Evolutionary conservation across 2,888 invertebrate species (phyloP).

Genomic region (Drosophila multiciliata): DNA sequence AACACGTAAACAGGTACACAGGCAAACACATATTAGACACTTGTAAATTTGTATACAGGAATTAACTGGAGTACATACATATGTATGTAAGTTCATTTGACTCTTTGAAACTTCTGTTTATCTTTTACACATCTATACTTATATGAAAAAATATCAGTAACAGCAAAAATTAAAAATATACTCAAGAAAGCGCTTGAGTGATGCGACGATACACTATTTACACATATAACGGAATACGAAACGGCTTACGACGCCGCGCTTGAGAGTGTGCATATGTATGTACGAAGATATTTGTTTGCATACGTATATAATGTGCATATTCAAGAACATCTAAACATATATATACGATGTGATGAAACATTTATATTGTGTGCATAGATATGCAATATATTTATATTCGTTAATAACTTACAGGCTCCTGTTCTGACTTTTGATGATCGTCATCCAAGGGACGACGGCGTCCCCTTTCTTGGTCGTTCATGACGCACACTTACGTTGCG

Average conservation of each 20-base stretch:
- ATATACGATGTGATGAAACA: not conserved
- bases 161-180: conserved; percentile 19
- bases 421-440: not conserved
- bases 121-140: not conserved
- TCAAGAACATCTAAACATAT: not conserved
- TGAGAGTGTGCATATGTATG: not conserved
- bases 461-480: conserved; percentile 46
- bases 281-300: not conserved
- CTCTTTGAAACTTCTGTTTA: not conserved
- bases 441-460: conserved; percentile 37
- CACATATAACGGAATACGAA: conserved; percentile 34
- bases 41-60: not conserved
- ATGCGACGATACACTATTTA: not conserved
- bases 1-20: not conserved
- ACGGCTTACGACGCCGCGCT: not conserved
- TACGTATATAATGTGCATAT: not conserved
- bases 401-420: conserved; percentile 36
- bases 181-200: not conserved
- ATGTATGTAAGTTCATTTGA: not conserved
- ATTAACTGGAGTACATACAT: not conserved
- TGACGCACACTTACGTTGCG: not conserved
- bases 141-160: not conserved
- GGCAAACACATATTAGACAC: not conserved
- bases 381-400: not conserved
- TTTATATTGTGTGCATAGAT: not conserved